Percentiles rank a stretch among this genome's conserved stretches.
These are phyloP conservation scores for Portunus trituberculatus DNA, from an alignment of 1,140 invertebrate species.

Conservation along the genomic window DNA sequence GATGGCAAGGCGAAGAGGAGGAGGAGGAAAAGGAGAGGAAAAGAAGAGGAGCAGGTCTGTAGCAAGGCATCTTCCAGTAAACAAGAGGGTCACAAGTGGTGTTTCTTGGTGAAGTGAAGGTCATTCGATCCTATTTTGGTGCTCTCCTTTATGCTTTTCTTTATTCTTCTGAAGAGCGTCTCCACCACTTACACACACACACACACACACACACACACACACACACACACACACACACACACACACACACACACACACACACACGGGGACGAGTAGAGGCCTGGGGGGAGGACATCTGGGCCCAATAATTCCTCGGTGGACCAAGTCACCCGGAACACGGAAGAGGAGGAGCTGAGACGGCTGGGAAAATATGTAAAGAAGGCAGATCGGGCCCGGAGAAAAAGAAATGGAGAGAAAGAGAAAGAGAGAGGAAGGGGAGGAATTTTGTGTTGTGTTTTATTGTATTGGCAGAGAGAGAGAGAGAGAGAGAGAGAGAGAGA, in stretches of 20 bases:
- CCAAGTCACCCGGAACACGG: neutral
- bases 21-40: neutral
- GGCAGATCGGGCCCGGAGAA: neutral
- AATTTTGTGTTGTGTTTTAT: no score
- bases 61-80: neutral
- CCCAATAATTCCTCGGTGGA: neutral
- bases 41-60: no score
- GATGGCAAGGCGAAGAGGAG: neutral
- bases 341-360: neutral
- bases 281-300: neutral
- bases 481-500: no score
- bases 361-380: constrained; percentile 14
- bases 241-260: constrained; percentile 19
- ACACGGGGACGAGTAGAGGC: neutral
- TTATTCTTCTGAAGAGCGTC: neutral
- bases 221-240: constrained; percentile 29
- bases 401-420: no score
- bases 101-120: neutral
- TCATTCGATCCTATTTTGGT: neutral
- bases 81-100: neutral
- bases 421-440: no score
- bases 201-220: no score
- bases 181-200: neutral
- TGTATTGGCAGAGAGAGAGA: no score
- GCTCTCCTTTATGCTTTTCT: neutral